Base-by-base conservation (phyloP, 2,888 invertebrate species). In the Brenthis ino region DNA sequence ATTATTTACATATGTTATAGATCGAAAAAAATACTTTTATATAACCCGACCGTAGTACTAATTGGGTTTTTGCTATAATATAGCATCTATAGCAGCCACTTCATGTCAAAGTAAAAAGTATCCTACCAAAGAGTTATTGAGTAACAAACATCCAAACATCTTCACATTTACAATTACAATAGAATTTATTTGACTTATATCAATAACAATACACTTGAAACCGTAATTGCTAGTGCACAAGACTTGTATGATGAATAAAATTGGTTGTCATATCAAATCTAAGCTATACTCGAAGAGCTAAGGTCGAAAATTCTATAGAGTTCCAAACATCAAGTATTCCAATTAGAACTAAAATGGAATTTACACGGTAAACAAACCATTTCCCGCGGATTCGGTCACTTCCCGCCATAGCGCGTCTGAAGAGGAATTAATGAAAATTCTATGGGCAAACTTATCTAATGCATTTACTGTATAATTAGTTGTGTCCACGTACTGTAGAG, bases 341-440 rank as follows among this genome's bases (percentile, higher is more conserved):
- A 86, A 87, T 88, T 87, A 88, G 82, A 79, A 78, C 75, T 72
- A 74, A 77, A 77, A 73, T 70, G 74, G 74, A 76, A 75, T 75
- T 77, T 74, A 77, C 73, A 73, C 70, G 74, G 79, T 77, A 78
- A 77, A 77, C 76, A 78, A 75, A 64, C 72, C 68, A 71, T 77
- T 77, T 74, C 73, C 76, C 72, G 71, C 69, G 75, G 75, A 74
- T 73, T 74, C 74, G 68, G 65, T 72, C 68, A 72, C 72, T 74
- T 69, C 67, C 57, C 64, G 57, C 67, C 50, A 67, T 5, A 57
- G 67, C 64, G 66, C 66, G 66, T 70, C 68, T 68, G 37, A 61
- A 67, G 68, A 65, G 65, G 66, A 67, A 68, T 70, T 67, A 72
- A 68, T 70, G 70, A 67, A 69, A 65, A 67, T 68, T 70, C 68